A percentile compares a stretch with the other conserved stretches of the same genome.
These are phyloP conservation scores for Sisyra nigra DNA, from an alignment of 2,888 invertebrate species.

Conservation along the genomic window DNA sequence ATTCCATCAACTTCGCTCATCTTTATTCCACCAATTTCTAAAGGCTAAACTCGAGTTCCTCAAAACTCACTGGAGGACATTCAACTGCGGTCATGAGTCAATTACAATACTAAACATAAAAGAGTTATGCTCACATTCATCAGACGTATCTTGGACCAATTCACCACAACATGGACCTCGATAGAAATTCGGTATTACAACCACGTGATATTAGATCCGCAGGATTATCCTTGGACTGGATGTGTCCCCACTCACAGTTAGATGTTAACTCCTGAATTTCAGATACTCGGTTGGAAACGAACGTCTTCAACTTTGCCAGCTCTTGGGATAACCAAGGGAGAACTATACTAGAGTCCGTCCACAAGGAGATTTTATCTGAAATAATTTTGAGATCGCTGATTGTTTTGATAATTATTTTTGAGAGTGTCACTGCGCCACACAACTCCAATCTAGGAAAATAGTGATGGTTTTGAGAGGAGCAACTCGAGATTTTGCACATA, in stretches of 20 bases:
- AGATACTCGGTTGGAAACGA: slow-evolving; percentile 12
- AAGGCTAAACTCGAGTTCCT: too few species aligned
- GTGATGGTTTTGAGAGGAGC: neutral
- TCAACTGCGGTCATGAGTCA: too few species aligned
- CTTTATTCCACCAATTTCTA: too few species aligned
- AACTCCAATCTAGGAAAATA: slow-evolving; percentile 3
- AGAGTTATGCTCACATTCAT: too few species aligned
- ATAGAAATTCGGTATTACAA: neutral
- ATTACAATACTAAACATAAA: too few species aligned
- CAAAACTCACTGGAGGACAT: too few species aligned
- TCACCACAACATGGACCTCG: too few species aligned
- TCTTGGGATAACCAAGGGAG: slow-evolving; percentile 10
- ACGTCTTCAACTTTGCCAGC: slow-evolving; percentile 11
- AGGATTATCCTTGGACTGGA: slow-evolving; percentile 6
- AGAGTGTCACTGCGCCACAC: neutral
- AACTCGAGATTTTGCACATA: slow-evolving; percentile 5
- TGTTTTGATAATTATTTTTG: neutral
- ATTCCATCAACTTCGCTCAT: too few species aligned
- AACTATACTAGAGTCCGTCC: slow-evolving; percentile 11
- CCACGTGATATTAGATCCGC: slow-evolving; percentile 9
- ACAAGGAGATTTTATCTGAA: slow-evolving; percentile 1
- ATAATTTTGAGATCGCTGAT: neutral
- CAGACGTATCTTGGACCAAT: too few species aligned
- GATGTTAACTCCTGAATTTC: slow-evolving; percentile 10
- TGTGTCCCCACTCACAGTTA: slow-evolving; percentile 7